These are phyloP conservation scores for Pterophyllum scalare DNA, from an alignment of 2,113 vertebrate species.

Conservation along the genomic window DNA sequence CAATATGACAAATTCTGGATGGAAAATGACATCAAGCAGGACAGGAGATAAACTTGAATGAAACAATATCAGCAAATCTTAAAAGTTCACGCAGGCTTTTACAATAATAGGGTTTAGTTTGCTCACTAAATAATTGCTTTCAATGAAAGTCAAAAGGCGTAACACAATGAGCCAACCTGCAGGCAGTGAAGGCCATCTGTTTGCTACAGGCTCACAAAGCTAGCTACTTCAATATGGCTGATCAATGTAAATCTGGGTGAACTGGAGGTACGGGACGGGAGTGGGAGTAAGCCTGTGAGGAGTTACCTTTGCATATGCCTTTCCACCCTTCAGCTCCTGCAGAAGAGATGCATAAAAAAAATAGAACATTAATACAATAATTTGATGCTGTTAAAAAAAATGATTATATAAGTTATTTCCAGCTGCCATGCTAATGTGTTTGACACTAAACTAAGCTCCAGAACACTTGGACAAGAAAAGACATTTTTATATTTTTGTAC, in stretches of 20 bases:
- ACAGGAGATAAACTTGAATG: neutral
- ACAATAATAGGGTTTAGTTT: neutral
- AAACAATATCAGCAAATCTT: neutral
- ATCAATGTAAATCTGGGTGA: conserved; percentile 42
- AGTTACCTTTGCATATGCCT: conserved; percentile 94
- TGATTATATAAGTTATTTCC: neutral
- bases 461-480: too few relatives aligned
- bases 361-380: neutral
- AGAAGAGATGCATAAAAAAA: conserved; percentile 25
- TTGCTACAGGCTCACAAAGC: conserved; percentile 25
- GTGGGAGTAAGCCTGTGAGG: neutral
- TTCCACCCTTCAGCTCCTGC: conserved; percentile 97
- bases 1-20: conserved; percentile 2
- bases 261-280: neutral
- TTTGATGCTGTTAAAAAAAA: neutral
- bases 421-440: neutral
- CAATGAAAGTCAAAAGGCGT: neutral
- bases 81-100: too few relatives aligned
- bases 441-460: neutral
- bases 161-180: conserved; percentile 19
- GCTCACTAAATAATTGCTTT: conserved; percentile 18
- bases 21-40: neutral
- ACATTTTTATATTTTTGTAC: too few relatives aligned
- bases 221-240: conserved; percentile 19
- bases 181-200: conserved; percentile 58